These are phyloP conservation scores for Eulemur rufifrons DNA, from an alignment of 2,113 vertebrate genomes.

Conservation along the genomic window DNA sequence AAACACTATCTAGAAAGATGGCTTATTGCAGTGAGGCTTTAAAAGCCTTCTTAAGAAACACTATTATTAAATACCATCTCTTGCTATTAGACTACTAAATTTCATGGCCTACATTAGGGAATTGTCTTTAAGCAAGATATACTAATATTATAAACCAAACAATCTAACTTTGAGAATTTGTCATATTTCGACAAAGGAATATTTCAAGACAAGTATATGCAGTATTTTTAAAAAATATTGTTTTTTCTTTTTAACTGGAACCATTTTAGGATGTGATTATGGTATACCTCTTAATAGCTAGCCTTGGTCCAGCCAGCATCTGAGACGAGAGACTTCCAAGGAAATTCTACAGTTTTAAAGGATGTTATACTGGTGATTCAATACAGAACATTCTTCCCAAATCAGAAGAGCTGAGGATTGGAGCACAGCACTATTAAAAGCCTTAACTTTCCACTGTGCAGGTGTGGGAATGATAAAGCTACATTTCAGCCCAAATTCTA, in stretches of 20 bases:
- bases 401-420: constrained; percentile 38
- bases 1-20: constrained; percentile 29
- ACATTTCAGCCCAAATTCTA: constrained; percentile 53
- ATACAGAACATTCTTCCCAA: constrained; percentile 46
- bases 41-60: constrained; percentile 49
- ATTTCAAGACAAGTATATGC: not conserved
- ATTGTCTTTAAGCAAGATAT: constrained; percentile 5
- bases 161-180: constrained; percentile 34
- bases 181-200: constrained; percentile 45
- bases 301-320: constrained; percentile 23
- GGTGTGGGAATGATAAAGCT: constrained; percentile 36
- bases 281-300: constrained; percentile 23
- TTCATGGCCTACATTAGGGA: not conserved
- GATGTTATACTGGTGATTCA: constrained; percentile 62
- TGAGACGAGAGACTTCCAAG: constrained; percentile 55
- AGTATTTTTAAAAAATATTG: not conserved
- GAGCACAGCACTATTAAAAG: not conserved
- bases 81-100: constrained; percentile 36
- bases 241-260: not conserved
- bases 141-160: constrained; percentile 45
- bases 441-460: constrained; percentile 40
- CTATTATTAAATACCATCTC: not conserved
- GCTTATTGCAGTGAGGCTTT: constrained; percentile 21
- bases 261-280: constrained; percentile 38
- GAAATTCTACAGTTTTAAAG: constrained; percentile 52